These are phyloP conservation scores for Hypomecis atomaria DNA, from an alignment of 2,888 invertebrate genomes.

Conservation along the genomic window DNA sequence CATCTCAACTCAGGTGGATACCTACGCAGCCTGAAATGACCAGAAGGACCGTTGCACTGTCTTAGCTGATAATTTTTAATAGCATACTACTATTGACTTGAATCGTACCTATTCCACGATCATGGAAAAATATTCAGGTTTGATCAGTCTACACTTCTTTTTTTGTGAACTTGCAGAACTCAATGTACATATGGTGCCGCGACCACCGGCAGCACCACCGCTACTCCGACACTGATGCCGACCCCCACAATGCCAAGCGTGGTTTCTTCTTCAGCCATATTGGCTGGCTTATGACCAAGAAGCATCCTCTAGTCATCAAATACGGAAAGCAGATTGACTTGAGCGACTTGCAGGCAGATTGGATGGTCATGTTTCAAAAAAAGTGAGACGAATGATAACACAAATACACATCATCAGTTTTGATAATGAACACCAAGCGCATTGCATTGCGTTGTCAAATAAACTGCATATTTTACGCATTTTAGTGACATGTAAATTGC, in stretches of 20 bases:
- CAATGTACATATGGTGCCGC: constrained; percentile 90
- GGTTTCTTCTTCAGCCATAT: constrained; percentile 96
- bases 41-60: too few species aligned
- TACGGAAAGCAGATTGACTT: constrained; percentile 89
- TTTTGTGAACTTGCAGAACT: constrained; percentile 82
- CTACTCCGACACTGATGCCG: constrained; percentile 87
- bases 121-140: too few species aligned
- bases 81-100: too few species aligned
- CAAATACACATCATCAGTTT: too few species aligned
- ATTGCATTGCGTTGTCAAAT: too few species aligned
- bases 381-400: constrained; percentile 82
- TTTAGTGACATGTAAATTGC: too few species aligned
- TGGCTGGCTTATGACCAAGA: constrained; percentile 92
- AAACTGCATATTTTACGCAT: too few species aligned
- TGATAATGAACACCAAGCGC: background rate
- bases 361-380: constrained; percentile 90
- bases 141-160: background rate
- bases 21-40: too few species aligned
- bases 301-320: constrained; percentile 90
- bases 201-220: constrained; percentile 94
- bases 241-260: constrained; percentile 91
- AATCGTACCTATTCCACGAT: too few species aligned
- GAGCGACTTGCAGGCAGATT: constrained; percentile 90
- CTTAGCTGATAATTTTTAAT: too few species aligned
- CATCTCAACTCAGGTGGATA: too few species aligned